phyloP scores from a whole-genome alignment of 92 coral and sea anemone species.

The Porites lobata region DNA sequence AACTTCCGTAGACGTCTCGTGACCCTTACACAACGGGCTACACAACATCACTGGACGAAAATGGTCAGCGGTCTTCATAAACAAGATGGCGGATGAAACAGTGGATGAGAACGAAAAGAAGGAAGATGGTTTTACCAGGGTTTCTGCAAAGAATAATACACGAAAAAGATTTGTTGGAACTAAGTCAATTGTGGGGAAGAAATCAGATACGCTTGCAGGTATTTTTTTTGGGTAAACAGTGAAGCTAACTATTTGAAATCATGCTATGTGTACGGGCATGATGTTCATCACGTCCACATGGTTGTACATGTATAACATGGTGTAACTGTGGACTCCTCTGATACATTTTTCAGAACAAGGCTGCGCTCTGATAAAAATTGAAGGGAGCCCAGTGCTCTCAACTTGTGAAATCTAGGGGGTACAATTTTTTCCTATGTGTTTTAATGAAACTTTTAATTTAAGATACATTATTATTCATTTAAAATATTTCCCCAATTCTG shows the following conservation, averaged over 20 bases:
- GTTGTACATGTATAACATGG: background rate
- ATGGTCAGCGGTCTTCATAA: background rate
- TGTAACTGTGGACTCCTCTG: background rate
- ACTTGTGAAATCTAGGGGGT: no score
- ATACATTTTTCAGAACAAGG: no score
- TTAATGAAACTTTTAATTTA: no score
- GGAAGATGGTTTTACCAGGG: conserved; percentile 4
- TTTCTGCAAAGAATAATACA: conserved; percentile 82
- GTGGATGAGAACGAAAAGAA: background rate
- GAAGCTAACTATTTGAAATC: background rate
- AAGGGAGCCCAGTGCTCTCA: no score
- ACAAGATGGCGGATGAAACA: conserved; percentile 26
- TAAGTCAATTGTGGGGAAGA: conserved; percentile 64
- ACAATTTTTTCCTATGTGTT: no score
- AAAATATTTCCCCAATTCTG: no score
- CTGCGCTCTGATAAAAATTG: no score
- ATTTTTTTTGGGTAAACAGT: conserved; percentile 1
- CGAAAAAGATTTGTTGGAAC: conserved; percentile 91
- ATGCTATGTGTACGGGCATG: background rate
- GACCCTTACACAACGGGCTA: background rate
- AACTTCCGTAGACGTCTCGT: background rate
- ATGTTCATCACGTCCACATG: background rate
- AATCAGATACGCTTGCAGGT: conserved; percentile 60
- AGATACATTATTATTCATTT: no score
- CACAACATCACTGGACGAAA: background rate